Conservation (phyloP, 2,888 invertebrate genomes). For the Tethea ocularis region DNA sequence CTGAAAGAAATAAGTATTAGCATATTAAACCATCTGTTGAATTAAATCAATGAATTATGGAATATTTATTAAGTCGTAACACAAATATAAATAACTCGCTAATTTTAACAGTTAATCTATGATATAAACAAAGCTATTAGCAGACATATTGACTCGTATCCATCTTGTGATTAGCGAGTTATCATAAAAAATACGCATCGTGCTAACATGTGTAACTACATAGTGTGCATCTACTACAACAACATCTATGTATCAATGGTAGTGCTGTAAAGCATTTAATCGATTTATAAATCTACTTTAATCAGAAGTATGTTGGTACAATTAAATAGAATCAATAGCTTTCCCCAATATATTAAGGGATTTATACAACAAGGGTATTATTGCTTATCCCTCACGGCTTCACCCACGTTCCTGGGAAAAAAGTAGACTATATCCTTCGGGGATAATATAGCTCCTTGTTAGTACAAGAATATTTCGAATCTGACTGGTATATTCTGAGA, state of each 20-base stretch:
- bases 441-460: no score
- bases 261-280: neutral
- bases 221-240: slow-evolving; percentile 1
- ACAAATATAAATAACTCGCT: neutral
- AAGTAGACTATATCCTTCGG: no score
- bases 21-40: neutral
- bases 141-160: neutral
- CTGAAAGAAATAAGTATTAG: neutral
- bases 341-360: no score
- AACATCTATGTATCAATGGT: neutral
- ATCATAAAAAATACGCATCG: neutral
- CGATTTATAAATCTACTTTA: no score
- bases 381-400: no score
- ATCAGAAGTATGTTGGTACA: no score
- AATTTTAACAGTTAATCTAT: neutral
- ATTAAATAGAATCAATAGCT: no score
- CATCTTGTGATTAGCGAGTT: neutral
- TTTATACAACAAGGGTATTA: no score
- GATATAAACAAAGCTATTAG: neutral
- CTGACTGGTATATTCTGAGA: no score
- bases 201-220: neutral
- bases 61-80: neutral
- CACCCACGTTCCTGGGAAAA: no score
- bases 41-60: neutral
- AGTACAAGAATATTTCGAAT: no score